These are phyloP conservation scores for Buceros bicornis DNA, from an alignment of 2,797 vertebrate genomes.

Conservation along the genomic window DNA sequence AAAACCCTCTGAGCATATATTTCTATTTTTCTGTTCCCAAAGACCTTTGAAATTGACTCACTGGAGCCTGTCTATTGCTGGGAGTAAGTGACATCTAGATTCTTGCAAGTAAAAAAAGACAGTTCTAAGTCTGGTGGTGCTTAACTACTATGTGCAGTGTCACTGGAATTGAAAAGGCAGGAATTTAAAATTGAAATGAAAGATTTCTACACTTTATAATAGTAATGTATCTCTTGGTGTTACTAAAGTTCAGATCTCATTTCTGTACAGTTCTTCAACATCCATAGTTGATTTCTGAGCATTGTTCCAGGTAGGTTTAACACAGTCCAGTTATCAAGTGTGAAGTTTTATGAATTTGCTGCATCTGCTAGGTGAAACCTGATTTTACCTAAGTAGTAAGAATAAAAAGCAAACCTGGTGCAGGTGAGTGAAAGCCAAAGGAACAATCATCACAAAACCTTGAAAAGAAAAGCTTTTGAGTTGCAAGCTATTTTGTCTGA, in stretches of 20 bases:
- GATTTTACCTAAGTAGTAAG: background rate
- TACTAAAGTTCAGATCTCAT: background rate
- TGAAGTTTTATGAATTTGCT: background rate
- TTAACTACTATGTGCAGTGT: background rate
- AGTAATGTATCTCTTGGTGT: background rate
- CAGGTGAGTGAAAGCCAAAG: background rate
- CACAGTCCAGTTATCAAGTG: background rate
- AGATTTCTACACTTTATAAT: background rate
- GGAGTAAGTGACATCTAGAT: background rate
- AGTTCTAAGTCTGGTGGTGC: background rate
- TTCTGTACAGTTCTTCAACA: background rate
- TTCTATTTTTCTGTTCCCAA: background rate
- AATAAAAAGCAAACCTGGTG: background rate
- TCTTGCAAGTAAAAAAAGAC: background rate
- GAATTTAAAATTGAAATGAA: background rate
- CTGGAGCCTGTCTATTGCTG: background rate
- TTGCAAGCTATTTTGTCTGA: background rate
- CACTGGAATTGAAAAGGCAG: background rate
- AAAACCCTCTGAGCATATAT: background rate
- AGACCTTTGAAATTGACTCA: background rate
- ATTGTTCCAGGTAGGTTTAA: background rate
- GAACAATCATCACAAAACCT: constrained; percentile 9
- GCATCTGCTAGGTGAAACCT: background rate
- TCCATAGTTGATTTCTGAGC: background rate
- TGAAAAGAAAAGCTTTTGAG: background rate